phyloP scores from a whole-genome alignment of 1,140 invertebrate genomes.

The Atta cephalotes region DNA sequence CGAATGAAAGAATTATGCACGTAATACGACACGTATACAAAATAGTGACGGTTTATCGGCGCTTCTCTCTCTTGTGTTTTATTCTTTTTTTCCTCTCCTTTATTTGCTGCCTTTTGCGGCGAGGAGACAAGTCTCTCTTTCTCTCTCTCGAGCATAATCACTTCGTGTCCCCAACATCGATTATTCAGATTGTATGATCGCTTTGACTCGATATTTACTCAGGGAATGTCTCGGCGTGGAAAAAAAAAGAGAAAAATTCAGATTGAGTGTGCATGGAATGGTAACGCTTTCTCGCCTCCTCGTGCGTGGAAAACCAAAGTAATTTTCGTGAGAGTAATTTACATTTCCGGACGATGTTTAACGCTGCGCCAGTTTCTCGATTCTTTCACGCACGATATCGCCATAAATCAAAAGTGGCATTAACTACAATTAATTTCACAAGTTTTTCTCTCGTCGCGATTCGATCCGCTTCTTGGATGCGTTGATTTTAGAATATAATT shows the following conservation, averaged over 20 bases:
- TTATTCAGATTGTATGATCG: neutral
- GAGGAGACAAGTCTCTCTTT: neutral
- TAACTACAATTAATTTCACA: neutral
- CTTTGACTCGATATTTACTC: neutral
- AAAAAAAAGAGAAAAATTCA: slow-evolving; percentile 25
- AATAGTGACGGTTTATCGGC: neutral
- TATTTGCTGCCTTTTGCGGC: neutral
- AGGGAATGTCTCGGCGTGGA: neutral
- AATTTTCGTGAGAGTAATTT: slow-evolving; percentile 51
- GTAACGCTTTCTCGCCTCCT: slow-evolving; percentile 59
- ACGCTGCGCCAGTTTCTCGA: slow-evolving; percentile 21
- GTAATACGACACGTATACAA: neutral
- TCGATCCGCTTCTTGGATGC: too few relatives aligned
- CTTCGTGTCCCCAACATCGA: neutral
- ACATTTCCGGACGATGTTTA: slow-evolving; percentile 53
- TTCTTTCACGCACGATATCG: slow-evolving; percentile 45
- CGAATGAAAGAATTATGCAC: slow-evolving; percentile 13
- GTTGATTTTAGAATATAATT: too few relatives aligned
- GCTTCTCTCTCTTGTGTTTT: neutral
- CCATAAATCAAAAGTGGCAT: neutral
- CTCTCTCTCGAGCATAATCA: neutral
- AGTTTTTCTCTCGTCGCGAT: neutral
- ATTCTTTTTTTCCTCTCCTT: neutral
- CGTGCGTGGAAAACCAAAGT: slow-evolving; percentile 55
- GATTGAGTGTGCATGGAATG: slow-evolving; percentile 15